Evolutionary conservation across 1,140 invertebrate species (phyloP).

Genomic region (Apis cerana): DNA sequence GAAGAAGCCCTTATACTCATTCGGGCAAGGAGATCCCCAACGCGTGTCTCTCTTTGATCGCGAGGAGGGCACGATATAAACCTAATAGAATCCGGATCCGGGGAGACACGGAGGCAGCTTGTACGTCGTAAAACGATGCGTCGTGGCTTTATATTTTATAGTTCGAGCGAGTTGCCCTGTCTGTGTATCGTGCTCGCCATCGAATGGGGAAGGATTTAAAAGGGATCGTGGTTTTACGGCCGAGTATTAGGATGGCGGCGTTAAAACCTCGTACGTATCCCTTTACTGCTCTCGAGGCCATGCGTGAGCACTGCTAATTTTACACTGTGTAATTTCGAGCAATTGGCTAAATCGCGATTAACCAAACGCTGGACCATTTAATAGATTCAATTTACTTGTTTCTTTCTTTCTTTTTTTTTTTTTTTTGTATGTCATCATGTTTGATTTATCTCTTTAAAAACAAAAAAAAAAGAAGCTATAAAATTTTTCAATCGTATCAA

Average conservation of each 20-base stretch:
- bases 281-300: slow-evolving; percentile 24
- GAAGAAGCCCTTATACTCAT: background rate
- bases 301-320: slow-evolving; percentile 44
- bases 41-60: slow-evolving; percentile 14
- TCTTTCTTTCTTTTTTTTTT: too few species aligned
- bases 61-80: slow-evolving; percentile 50
- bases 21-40: background rate
- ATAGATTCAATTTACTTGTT: background rate
- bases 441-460: too few species aligned
- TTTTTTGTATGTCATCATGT: too few species aligned
- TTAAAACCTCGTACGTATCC: slow-evolving; percentile 47
- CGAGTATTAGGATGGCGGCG: slow-evolving; percentile 68
- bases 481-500: too few species aligned
- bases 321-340: slow-evolving; percentile 47
- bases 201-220: slow-evolving; percentile 73
- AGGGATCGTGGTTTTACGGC: slow-evolving; percentile 75
- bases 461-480: too few species aligned
- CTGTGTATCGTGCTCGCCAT: slow-evolving; percentile 58
- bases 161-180: slow-evolving; percentile 62
- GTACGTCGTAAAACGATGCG: slow-evolving; percentile 78
- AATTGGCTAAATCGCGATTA: background rate
- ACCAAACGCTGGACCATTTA: background rate
- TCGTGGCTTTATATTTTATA: slow-evolving; percentile 76
- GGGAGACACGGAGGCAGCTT: slow-evolving; percentile 61
- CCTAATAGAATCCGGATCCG: slow-evolving; percentile 70